phyloP scores from a whole-genome alignment of 2,113 vertebrate genomes.

The Corydoras maculifer region DNA sequence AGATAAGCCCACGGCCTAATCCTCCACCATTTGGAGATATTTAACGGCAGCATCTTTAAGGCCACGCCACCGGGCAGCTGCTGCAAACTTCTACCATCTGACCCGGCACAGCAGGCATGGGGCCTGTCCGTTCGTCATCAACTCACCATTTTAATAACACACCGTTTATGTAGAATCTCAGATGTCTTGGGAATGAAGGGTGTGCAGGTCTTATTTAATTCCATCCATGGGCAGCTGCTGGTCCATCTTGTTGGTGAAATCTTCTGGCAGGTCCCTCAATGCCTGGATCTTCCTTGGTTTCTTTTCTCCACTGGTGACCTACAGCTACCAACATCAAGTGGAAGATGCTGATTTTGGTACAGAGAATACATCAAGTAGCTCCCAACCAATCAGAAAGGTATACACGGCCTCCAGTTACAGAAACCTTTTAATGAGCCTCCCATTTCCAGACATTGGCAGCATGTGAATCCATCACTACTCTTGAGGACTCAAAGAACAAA shows the following conservation, averaged over 20 bases:
- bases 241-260: too few species aligned
- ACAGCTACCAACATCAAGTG: too few species aligned
- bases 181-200: too few species aligned
- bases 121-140: neutral
- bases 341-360: too few species aligned
- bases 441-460: constrained; percentile 1
- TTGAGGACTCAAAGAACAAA: constrained; percentile 20
- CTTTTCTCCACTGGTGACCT: too few species aligned
- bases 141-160: neutral
- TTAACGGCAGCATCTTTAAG: constrained; percentile 5
- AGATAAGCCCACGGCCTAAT: neutral
- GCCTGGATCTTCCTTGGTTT: too few species aligned
- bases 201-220: too few species aligned
- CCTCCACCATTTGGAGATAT: neutral
- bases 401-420: neutral
- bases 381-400: too few species aligned
- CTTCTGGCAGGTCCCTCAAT: too few species aligned
- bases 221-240: too few species aligned
- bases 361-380: too few species aligned
- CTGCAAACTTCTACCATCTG: neutral
- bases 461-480: neutral
- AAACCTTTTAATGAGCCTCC: neutral
- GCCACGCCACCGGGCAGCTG: constrained; percentile 20
- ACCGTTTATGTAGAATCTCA: too few species aligned
- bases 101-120: neutral